Conservation (phyloP, 2,888 invertebrate genomes). For the Drosophila picticornis region DNA sequence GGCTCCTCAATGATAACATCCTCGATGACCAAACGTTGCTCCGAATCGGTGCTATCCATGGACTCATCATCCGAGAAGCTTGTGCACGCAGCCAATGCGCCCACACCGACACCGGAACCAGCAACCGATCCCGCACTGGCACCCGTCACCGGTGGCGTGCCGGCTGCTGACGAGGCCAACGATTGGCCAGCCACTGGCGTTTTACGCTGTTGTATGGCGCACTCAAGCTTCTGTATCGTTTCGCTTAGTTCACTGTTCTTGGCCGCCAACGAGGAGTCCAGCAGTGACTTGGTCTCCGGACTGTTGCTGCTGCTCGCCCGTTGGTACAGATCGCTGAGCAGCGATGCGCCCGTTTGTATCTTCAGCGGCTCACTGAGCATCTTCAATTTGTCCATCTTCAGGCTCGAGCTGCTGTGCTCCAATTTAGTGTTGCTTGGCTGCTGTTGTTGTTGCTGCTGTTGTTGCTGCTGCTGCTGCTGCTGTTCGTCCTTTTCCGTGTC, state of each 20-base stretch:
- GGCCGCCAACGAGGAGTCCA: slow-evolving; percentile 82
- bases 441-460: not conserved
- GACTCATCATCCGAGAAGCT: slow-evolving; percentile 87
- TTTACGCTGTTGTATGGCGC: slow-evolving; percentile 84
- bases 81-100: slow-evolving; percentile 8
- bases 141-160: slow-evolving; percentile 63
- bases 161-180: slow-evolving; percentile 54
- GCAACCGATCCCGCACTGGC: not conserved
- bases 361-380: slow-evolving; percentile 80
- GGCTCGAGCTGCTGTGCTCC: slow-evolving; percentile 25
- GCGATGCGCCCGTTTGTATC: slow-evolving; percentile 66
- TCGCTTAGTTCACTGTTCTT: slow-evolving; percentile 88
- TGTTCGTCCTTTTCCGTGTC: slow-evolving; percentile 74
- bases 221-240: slow-evolving; percentile 88
- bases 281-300: slow-evolving; percentile 83
- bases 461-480: not conserved
- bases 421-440: slow-evolving; percentile 3
- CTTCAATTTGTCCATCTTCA: slow-evolving; percentile 46
- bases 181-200: slow-evolving; percentile 74
- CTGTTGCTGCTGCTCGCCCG: slow-evolving; percentile 68
- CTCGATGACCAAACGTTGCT: slow-evolving; percentile 88
- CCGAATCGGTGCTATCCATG: slow-evolving; percentile 88
- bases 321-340: slow-evolving; percentile 59
- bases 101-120: not conserved
- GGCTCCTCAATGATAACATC: slow-evolving; percentile 84